Evolutionary conservation across 2,113 vertebrate species (phyloP).

Genomic region (Chionomys nivalis): DNA sequence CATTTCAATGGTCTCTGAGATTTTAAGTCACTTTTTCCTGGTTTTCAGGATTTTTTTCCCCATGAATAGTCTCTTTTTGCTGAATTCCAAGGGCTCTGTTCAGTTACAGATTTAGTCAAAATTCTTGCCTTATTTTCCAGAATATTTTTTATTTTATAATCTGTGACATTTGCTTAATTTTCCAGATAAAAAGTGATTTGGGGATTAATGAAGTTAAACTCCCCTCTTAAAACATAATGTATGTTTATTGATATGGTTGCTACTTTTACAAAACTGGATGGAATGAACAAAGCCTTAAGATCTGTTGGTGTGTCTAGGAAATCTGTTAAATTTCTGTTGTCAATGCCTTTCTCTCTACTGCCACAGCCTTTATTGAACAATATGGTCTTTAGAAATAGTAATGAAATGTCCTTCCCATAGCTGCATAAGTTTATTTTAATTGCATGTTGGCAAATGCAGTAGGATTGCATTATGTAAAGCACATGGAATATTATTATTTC

Average conservation of each 20-base stretch:
- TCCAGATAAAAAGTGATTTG: background rate
- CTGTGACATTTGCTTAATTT: slow-evolving; percentile 1
- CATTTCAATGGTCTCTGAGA: background rate
- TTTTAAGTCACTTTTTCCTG: background rate
- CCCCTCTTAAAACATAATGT: background rate
- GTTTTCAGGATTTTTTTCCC: background rate
- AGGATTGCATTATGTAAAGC: background rate
- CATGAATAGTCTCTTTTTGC: background rate
- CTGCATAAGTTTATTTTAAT: background rate
- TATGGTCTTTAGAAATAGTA: background rate
- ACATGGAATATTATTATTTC: background rate
- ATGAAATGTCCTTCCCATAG: background rate
- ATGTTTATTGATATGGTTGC: background rate
- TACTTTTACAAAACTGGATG: slow-evolving; percentile 27
- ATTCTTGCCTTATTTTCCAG: background rate
- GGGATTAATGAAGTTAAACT: slow-evolving; percentile 18
- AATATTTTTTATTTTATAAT: background rate
- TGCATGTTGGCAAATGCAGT: slow-evolving; percentile 11
- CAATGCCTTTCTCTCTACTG: background rate
- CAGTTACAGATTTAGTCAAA: background rate
- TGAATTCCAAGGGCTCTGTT: background rate
- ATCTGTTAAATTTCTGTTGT: slow-evolving; percentile 16
- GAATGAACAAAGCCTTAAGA: slow-evolving; percentile 22
- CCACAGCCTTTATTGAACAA: background rate
- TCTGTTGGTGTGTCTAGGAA: background rate